phyloP scores from a whole-genome alignment of 64 coral and sea anemone genomes.

The Astreopora myriophthalma region DNA sequence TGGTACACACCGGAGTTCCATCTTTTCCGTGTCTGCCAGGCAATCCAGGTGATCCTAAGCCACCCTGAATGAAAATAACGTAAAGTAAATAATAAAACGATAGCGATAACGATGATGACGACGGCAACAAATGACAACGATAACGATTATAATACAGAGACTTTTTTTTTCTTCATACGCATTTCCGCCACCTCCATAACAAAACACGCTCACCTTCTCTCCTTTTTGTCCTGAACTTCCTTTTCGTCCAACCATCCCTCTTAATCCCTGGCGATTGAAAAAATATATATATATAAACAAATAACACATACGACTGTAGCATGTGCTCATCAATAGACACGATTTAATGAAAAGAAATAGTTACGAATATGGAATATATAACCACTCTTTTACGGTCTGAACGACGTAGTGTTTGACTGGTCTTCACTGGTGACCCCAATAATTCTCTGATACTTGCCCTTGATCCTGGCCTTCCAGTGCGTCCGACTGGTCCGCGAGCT shows the following conservation, averaged over 20 bases:
- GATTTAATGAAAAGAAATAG: too few species aligned
- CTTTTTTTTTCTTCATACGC: too few species aligned
- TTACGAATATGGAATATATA: too few species aligned
- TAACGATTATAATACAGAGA: too few species aligned
- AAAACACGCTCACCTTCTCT: slow-evolving; percentile 18
- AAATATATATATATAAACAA: background rate
- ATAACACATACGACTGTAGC: background rate
- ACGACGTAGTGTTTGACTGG: too few species aligned
- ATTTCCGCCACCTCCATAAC: too few species aligned
- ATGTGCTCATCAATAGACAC: too few species aligned
- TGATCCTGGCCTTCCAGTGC: background rate
- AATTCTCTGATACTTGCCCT: background rate
- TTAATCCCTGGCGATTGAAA: background rate
- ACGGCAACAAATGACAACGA: too few species aligned
- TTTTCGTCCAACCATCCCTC: background rate
- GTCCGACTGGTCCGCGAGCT: background rate
- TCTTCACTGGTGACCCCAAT: background rate
- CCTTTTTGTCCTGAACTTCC: background rate
- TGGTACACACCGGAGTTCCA: background rate
- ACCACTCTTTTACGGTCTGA: too few species aligned
- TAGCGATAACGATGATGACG: too few species aligned
- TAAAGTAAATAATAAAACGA: too few species aligned
- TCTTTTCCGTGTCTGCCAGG: background rate
- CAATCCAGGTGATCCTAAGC: background rate
- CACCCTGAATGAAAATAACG: background rate